Evolutionary conservation across 2,113 vertebrate genomes (phyloP), one percentile per base, ranked within the genome.

Genomic region (Ellobius talpinus): DNA sequence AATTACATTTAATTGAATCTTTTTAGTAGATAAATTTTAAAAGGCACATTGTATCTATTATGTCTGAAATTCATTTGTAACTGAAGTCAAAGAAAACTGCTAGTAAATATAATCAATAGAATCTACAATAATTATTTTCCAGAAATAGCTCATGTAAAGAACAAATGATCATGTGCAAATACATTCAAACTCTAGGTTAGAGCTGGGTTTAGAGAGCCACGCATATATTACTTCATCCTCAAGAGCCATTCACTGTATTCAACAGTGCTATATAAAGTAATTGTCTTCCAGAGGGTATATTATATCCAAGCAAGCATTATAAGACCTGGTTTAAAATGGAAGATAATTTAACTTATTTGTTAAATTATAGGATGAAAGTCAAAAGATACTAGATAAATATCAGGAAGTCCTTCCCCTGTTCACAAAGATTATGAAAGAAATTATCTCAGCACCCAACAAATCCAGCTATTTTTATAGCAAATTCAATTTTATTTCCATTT

Each of bases 1-100:
- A 78, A 84, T 23, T 89, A 58, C 6, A 95, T 58, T 61, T 78
- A 87, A 93, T 45, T 58, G 21, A 92, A 94, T 88, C 33, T 78
- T 23, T 17, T 45, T 79, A 65, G 31, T 52, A 52, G 73, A 81
- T 66, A 65, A 73, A 47, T 31, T 58, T 58, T 58, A 58, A 58
- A 58, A 58, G 55, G 17, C 92, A 90, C 42, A 70, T 52, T 45
- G 42, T 3, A 78, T 39, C 4, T 17, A 42, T 1, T 76, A 45
- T 66, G 55, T 84, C 26, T 85, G n/a, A 93, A 90, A 19, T 39
- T 91, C 3, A 21, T 36, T 73, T 65, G 6, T 92, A 81, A 45
- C 3, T 79, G 42, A 39, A 84, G 31, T 23, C 66, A 92, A 95
- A 73, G 7, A 79, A 61, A 87, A 66, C 61, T n/a, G 26, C 91